Evolutionary conservation across 2,888 invertebrate species (phyloP).

Genomic region (Phytoseiulus persimilis): DNA sequence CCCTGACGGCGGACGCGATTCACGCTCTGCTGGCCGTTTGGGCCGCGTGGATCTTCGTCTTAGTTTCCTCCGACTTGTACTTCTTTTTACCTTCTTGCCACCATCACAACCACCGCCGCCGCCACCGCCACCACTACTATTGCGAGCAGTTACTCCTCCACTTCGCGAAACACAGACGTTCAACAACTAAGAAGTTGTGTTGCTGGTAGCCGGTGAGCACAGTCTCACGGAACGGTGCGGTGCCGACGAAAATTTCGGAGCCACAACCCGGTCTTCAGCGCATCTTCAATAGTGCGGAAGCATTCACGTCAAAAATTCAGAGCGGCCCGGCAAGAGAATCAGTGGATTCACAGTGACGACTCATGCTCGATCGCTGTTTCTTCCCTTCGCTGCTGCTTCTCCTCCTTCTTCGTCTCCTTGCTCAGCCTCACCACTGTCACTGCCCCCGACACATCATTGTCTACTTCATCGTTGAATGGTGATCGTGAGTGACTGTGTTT

Average conservation of each 20-base stretch:
- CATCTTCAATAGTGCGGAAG: not conserved
- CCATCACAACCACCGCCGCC: not conserved
- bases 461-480: not conserved
- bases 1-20: not conserved
- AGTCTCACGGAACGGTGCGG: not conserved
- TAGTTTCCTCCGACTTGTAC: not conserved
- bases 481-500: not conserved
- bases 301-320: not conserved
- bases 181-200: not conserved
- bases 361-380: not conserved
- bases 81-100: conserved; percentile 5
- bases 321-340: not conserved
- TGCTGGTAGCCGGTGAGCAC: not conserved
- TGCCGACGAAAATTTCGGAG: not conserved
- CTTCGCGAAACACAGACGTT: not conserved
- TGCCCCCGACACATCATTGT: not conserved
- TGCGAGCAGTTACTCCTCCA: conserved; percentile 5
- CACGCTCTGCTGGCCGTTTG: conserved; percentile 5
- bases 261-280: not conserved
- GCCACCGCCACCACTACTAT: not conserved
- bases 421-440: not conserved
- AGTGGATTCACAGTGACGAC: not conserved
- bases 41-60: conserved; percentile 5
- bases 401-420: too few relatives aligned
- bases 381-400: too few relatives aligned